Evolutionary conservation across 2,113 vertebrate species (phyloP), one percentile per base, ranked within the genome.

Genomic region (Hyaena hyaena): DNA sequence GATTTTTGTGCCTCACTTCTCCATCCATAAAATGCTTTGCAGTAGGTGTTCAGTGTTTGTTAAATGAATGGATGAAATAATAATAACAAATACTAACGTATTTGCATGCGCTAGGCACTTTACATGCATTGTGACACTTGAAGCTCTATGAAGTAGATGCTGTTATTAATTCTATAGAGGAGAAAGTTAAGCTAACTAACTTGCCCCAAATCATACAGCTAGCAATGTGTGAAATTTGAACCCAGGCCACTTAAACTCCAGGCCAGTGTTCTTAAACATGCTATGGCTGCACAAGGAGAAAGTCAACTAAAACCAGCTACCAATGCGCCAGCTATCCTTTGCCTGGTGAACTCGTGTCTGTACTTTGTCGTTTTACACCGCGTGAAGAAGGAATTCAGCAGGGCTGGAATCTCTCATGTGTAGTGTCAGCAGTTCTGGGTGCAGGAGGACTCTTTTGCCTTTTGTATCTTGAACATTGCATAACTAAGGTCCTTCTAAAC

Each of bases 1-100:
- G 10, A 68, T 83, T 97, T 92, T n/a, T 91, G 16, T 71, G 74
- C 53, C 65, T 82, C 82, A 53, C 58, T 66, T 96, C 93, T 88
- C 39, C 43, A 92, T 24, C 74, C 76, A 79, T 68, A 86, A 82
- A 96, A 77, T 79, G 31, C 45, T 89, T 88, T 55, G 31, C 53
- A 53, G 17, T 79, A 58, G n/a, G 21, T 76, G 12, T 28, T 90
- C 19, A 48, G 63, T 69, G 24, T 89, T 88, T 88, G 35, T 66
- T 84, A 81, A 90, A 77, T 86, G 50, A 85, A 53, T 69, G 28
- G 79, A 77, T 71, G 0, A 93, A 81, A 26, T 45, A 77, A 79
- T 16, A 80, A 79, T 73, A 61, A 48, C 10, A 28, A 90, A 26
- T 1, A 63, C 24, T 87, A 82, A 76, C 39, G 39, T 39, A 39